phyloP scores from a whole-genome alignment of 2,888 invertebrate species.

The Frankliniella intonsa region DNA sequence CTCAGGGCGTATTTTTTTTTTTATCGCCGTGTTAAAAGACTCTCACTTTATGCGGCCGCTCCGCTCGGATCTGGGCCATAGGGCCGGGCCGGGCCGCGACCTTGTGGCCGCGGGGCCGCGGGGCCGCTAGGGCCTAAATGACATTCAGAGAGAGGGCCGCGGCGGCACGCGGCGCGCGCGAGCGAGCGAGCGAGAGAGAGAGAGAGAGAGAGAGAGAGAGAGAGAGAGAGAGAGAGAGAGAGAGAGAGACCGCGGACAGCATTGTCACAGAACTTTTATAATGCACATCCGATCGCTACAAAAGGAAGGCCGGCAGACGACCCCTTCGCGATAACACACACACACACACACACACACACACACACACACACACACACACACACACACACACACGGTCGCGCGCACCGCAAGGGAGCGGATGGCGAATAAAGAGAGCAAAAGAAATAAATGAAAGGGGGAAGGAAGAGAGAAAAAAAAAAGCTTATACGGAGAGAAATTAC shows the following conservation, averaged over 20 bases:
- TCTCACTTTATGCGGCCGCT: constrained; percentile 30
- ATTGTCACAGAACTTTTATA: background rate
- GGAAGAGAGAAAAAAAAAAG: background rate
- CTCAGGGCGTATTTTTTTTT: background rate
- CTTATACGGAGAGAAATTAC: no score
- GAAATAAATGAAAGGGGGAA: background rate
- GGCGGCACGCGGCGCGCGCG: no score
- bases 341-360: constrained; percentile 42
- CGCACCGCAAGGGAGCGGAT: background rate
- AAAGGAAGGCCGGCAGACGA: background rate
- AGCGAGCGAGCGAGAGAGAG: background rate
- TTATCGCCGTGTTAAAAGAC: constrained; percentile 45
- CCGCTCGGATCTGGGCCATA: constrained; percentile 35
- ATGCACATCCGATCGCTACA: background rate
- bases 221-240: no score
- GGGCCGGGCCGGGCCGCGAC: background rate
- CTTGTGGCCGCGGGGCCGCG: background rate
- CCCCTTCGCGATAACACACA: constrained; percentile 40
- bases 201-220: background rate
- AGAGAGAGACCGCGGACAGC: background rate
- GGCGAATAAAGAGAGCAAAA: background rate
- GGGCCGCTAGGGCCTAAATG: background rate
- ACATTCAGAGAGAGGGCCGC: background rate
- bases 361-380: constrained; percentile 42
- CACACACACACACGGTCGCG: constrained; percentile 37